Conservation (phyloP, 1,140 invertebrate species). For the Atta texana region DNA sequence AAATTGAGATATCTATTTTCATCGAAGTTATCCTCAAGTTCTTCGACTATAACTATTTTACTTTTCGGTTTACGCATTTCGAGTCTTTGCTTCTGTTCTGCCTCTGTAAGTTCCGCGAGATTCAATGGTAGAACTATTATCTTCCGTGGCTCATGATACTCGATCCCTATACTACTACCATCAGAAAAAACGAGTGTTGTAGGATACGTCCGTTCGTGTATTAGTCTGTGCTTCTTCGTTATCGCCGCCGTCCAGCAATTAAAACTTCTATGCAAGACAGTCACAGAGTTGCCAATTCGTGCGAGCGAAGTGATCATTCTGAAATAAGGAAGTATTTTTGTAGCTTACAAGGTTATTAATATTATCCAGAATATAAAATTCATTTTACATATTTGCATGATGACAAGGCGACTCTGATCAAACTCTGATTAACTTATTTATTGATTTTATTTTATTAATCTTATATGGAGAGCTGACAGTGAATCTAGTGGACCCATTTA, state of each 20-base stretch:
- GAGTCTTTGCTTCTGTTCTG: conserved; percentile 89
- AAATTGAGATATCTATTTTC: conserved; percentile 92
- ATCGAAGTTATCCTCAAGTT: conserved; percentile 92
- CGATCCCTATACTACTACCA: conserved; percentile 93
- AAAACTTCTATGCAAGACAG: conserved; percentile 80
- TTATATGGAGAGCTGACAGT: too few species aligned
- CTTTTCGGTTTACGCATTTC: conserved; percentile 91
- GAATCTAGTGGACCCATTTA: too few species aligned
- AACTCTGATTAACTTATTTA: neutral
- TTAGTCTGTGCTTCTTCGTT: conserved; percentile 89
- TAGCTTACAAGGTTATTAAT: neutral
- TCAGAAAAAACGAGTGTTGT: conserved; percentile 92
- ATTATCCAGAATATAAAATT: neutral
- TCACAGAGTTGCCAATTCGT: conserved; percentile 16
- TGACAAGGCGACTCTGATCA: neutral
- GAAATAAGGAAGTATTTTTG: conserved; percentile 60
- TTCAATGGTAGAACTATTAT: conserved; percentile 95
- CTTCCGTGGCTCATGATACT: conserved; percentile 93
- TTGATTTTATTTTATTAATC: too few species aligned
- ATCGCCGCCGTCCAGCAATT: conserved; percentile 90
- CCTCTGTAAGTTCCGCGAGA: conserved; percentile 89
- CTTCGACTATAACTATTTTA: conserved; percentile 91
- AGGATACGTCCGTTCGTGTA: conserved; percentile 91
- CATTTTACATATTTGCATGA: neutral
- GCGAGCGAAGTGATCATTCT: conserved; percentile 75